Base-by-base conservation (phyloP, 2,888 invertebrate species). In the Sisyra nigra region DNA sequence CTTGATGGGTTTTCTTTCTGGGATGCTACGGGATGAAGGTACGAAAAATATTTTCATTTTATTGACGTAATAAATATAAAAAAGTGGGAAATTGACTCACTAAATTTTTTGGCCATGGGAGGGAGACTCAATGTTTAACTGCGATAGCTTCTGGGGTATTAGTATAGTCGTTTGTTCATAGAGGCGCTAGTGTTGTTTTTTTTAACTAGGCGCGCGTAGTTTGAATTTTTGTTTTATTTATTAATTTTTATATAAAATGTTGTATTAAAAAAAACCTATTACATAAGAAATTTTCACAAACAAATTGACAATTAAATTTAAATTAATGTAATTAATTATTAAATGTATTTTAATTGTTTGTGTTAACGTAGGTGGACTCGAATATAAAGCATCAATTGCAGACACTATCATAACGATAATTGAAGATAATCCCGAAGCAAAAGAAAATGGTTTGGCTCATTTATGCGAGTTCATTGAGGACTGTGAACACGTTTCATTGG, bases 401-500 rank as follows among this genome's bases (percentile, higher is more conserved):
- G 94, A 97, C 57, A 97, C 97, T 0, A 91, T 99, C 44, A 97
- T 98, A 39, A 84, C 88, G 0, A 83, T 98, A 41, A 93, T 99
- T 47, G 96, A 97, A 62, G 96, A 96, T 57, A 97, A 97, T 60
- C 86, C 86, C 0, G 97, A 97, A 47, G 94, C 97, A 0, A 97
- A 96, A 59, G 97, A 97, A 64, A 85, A 88, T 0, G 96, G 89
- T 1, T 63, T 99, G 10, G 91, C 94, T 0, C 96, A 98, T 65
- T 70, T 99, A 3, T 98, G 98, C 57, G 98, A 99, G 63, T 99
- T 99, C 55, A 99, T 99, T 51, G 98, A 99, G 58, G 98, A 99
- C 62, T 99, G 98, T 58, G 98, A 99, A 56, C 97, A 99, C 60
- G 86, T 89, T 0, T 88, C 89, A 44, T 71, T 99, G 50, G 96